phyloP scores from a whole-genome alignment of 1,140 invertebrate genomes.

The Hormaphis cornu region DNA sequence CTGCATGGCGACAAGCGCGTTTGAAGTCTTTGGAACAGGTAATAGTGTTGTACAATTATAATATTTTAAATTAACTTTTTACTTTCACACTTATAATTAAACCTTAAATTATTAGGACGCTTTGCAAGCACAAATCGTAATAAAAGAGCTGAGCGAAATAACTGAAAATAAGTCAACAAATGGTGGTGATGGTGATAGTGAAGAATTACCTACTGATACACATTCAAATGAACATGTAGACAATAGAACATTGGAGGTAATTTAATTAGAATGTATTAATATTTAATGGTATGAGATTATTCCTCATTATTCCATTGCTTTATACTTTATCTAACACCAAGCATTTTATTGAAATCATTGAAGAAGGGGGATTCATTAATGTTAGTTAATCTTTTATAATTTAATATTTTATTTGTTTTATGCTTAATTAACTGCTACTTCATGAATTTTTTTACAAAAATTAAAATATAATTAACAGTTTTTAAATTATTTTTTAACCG shows the following conservation, averaged over 20 bases:
- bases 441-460: background rate
- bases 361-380: background rate
- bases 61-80: too few relatives aligned
- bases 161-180: conserved; percentile 46
- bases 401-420: background rate
- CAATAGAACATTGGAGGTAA: conserved; percentile 29
- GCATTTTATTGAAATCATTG: background rate
- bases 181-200: background rate
- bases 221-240: background rate
- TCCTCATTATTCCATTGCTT: background rate
- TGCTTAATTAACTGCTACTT: background rate
- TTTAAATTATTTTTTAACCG: too few relatives aligned
- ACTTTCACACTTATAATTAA: too few relatives aligned
- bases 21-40: conserved; percentile 78
- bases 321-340: background rate
- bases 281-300: background rate
- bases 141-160: conserved; percentile 80
- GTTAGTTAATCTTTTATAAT: background rate
- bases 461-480: too few relatives aligned
- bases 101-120: conserved; percentile 53
- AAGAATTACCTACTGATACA: background rate
- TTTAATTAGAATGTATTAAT: background rate
- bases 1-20: conserved; percentile 83
- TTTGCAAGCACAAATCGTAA: conserved; percentile 78
- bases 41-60: too few relatives aligned